Conservation (phyloP, 2,113 vertebrate genomes). For the Pterocles orientalis region DNA sequence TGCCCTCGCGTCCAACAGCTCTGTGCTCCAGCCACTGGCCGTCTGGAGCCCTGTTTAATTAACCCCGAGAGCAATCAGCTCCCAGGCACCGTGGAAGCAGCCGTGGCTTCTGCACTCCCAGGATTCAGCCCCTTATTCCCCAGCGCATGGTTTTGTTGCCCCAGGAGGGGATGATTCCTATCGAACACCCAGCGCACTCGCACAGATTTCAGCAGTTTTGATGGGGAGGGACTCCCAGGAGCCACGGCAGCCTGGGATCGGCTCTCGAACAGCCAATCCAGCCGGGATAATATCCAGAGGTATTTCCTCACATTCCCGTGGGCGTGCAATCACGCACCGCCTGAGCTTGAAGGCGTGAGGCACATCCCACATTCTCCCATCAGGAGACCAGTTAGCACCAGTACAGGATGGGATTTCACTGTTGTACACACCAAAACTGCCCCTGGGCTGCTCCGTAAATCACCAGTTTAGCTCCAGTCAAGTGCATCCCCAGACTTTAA, state of each 20-base stretch:
- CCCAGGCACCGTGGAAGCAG: not conserved
- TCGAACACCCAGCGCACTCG: not conserved
- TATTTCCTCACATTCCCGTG: not conserved
- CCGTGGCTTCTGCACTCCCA: not conserved
- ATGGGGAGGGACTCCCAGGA: not conserved
- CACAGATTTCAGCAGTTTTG: not conserved
- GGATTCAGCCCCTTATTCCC: not conserved
- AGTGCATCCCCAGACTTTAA: not conserved
- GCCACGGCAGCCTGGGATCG: fast-evolving
- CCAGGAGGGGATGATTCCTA: not conserved
- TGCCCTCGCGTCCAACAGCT: not conserved
- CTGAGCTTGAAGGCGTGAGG: not conserved
- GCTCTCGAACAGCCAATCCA: not conserved
- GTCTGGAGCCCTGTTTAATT: not conserved
- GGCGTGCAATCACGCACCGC: not conserved
- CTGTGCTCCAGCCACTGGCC: not conserved
- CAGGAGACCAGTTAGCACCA: not conserved
- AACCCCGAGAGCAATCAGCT: not conserved
- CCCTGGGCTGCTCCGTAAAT: not conserved
- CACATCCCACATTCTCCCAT: not conserved
- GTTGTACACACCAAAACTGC: not conserved
- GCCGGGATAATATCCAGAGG: not conserved
- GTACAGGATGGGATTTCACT: not conserved
- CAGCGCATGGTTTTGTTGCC: not conserved
- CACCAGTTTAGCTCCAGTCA: not conserved